phyloP scores from a whole-genome alignment of 2,797 vertebrate genomes.

The Pseudomugil tenellus region DNA sequence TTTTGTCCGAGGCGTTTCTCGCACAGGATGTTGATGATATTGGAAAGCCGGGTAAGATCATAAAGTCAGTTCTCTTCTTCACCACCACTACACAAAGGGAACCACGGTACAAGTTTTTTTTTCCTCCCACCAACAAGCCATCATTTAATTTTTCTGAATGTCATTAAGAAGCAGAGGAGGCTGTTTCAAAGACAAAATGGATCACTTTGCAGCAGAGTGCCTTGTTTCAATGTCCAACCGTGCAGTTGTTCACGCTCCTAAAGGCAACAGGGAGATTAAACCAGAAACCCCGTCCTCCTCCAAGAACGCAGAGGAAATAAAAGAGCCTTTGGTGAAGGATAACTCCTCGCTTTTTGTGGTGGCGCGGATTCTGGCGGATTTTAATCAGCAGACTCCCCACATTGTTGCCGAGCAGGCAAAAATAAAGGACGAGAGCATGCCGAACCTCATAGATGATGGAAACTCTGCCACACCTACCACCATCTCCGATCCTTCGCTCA shows the following conservation, averaged over 20 bases:
- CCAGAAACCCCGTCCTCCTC: constrained; percentile 81
- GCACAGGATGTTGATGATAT: constrained; percentile 82
- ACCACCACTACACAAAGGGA: constrained; percentile 81
- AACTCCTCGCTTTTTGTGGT: constrained; percentile 94
- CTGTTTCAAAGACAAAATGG: constrained; percentile 87
- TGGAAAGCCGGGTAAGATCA: constrained; percentile 83
- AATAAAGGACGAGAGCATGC: constrained; percentile 83
- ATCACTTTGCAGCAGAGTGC: constrained; percentile 99
- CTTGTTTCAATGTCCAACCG: constrained; percentile 99
- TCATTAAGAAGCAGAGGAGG: constrained; percentile 73
- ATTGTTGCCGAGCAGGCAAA: constrained; percentile 82
- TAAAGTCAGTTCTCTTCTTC: constrained; percentile 78
- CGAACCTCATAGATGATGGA: constrained; percentile 83
- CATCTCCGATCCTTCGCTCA: constrained; percentile 86
- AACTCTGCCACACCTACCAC: constrained; percentile 93
- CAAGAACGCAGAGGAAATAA: constrained; percentile 83
- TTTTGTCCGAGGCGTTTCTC: constrained; percentile 71
- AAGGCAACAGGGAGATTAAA: constrained; percentile 83
- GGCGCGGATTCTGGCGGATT: constrained; percentile 95
- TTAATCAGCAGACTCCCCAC: constrained; percentile 93
- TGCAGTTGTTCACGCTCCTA: constrained; percentile 90
- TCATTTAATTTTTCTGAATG: constrained; percentile 74
- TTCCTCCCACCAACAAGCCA: constrained; percentile 45
- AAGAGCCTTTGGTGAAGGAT: constrained; percentile 88
- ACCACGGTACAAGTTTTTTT: constrained; percentile 76